A percentile compares a stretch with the other conserved stretches of the same genome.
phyloP scores from a whole-genome alignment of 2,888 invertebrate species.

The Netelia virgata region DNA sequence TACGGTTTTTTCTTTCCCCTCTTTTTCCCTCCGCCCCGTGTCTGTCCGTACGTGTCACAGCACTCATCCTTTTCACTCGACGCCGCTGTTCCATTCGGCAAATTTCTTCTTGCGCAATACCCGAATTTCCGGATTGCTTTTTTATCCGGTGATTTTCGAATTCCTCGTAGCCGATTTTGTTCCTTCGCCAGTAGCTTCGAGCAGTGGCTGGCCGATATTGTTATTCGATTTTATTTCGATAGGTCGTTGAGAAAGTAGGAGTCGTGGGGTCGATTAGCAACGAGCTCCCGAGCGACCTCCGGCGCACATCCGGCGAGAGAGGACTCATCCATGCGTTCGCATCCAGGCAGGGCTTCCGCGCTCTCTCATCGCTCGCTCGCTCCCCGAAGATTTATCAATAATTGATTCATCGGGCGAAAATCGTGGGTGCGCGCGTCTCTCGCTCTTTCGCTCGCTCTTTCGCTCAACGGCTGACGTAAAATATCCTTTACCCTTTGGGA shows the following conservation, averaged over 20 bases:
- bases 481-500: slow-evolving; percentile 58
- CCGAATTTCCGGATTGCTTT: too few species aligned
- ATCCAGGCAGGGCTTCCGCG: slow-evolving; percentile 51
- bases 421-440: slow-evolving; percentile 56
- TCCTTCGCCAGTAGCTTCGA: too few species aligned
- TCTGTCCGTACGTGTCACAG: too few species aligned
- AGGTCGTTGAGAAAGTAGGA: slow-evolving; percentile 45
- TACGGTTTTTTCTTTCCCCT: neutral
- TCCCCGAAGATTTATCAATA: slow-evolving; percentile 69
- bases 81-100: too few species aligned
- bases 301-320: slow-evolving; percentile 60
- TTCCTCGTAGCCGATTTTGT: too few species aligned
- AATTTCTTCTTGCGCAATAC: too few species aligned
- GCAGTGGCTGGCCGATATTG: neutral
- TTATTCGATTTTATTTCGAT: slow-evolving; percentile 55
- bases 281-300: slow-evolving; percentile 63
- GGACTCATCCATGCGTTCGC: slow-evolving; percentile 63
- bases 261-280: slow-evolving; percentile 58
- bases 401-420: slow-evolving; percentile 68
- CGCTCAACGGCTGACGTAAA: slow-evolving; percentile 45
- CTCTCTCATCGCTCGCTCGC: slow-evolving; percentile 16
- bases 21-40: neutral
- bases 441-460: neutral
- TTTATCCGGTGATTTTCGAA: too few species aligned
- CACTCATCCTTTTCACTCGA: too few species aligned